phyloP scores from a whole-genome alignment of 2,888 invertebrate genomes.

The Amiota minor region DNA sequence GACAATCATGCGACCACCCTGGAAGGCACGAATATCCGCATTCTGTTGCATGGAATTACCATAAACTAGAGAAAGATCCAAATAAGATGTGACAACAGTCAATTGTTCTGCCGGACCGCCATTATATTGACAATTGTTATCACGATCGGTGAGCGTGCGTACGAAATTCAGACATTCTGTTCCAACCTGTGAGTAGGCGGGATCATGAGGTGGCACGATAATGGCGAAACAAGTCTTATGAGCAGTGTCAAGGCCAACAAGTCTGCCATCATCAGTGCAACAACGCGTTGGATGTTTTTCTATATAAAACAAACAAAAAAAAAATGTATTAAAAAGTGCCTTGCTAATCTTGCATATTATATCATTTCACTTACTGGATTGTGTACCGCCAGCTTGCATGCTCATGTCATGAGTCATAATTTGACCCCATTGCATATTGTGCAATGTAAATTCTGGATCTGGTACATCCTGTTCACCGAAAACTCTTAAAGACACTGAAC shows the following conservation, averaged over 20 bases:
- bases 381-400: conserved; percentile 75
- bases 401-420: conserved; percentile 78
- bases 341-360: background rate
- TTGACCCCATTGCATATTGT: conserved; percentile 80
- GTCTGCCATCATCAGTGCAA: conserved; percentile 77
- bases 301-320: conserved; percentile 57
- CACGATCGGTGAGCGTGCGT: conserved; percentile 79
- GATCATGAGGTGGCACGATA: conserved; percentile 77
- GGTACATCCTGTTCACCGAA: conserved; percentile 82
- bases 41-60: conserved; percentile 82
- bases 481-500: conserved; percentile 80
- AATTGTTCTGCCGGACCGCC: conserved; percentile 79
- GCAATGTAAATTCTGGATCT: conserved; percentile 83
- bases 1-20: conserved; percentile 80
- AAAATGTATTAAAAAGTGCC: background rate
- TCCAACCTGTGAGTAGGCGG: conserved; percentile 75
- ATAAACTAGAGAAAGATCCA: conserved; percentile 88
- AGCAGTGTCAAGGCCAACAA: conserved; percentile 73
- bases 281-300: conserved; percentile 78
- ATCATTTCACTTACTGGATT: conserved; percentile 79
- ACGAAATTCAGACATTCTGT: conserved; percentile 81
- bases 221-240: conserved; percentile 76
- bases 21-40: conserved; percentile 79
- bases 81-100: conserved; percentile 71
- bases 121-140: conserved; percentile 76